Evolutionary conservation across 2,888 invertebrate genomes (phyloP), one percentile per base, ranked within the genome.

Genomic region (Zhuqinia jingwanae): DNA sequence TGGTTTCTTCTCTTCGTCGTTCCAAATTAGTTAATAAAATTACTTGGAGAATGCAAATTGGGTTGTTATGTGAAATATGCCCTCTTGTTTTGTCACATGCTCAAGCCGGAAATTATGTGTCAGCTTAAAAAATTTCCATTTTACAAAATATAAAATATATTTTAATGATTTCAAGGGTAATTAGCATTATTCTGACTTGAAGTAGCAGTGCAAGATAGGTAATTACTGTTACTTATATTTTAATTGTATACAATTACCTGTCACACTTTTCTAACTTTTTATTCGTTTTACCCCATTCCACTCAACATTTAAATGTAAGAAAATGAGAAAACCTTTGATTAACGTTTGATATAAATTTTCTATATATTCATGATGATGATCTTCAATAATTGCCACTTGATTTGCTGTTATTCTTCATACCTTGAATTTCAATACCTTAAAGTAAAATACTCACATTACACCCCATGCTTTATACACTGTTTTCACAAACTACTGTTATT

Each of bases 261-360:
- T 36, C 36, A 42, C 36, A 36, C 30, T 1, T 0, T 42, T 10
- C 1, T 2, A n/a, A 60, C 8, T 1, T 8, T 15, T 42, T 20
- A 6, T 8, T 11, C 30, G 42, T 42, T 15, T 25, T 42, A 20
- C 36, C 17, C 65, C 36, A 65, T 13, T 65, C 36, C n/a, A 42
- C 13, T 42, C 65, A n/a, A 42, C 58, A 60, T 22, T 30, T n/a
- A 60, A n/a, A 65, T 65, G 45, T 45, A 22, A 70, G 22, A 42
- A n/a, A 45, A 2, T 15, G 68, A 70, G 68, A 42, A 70, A 70
- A 47, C 68, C 47, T 3, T 22, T 70, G 45, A 70, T 70, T 45
- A 45, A n/a, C n/a, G n/a, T n/a, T n/a, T n/a, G n/a, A n/a, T n/a
- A n/a, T n/a, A n/a, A n/a, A n/a, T n/a, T n/a, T n/a, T n/a, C n/a